Base-by-base conservation (phyloP, 2,888 invertebrate species). In the Cancer borealis region DNA sequence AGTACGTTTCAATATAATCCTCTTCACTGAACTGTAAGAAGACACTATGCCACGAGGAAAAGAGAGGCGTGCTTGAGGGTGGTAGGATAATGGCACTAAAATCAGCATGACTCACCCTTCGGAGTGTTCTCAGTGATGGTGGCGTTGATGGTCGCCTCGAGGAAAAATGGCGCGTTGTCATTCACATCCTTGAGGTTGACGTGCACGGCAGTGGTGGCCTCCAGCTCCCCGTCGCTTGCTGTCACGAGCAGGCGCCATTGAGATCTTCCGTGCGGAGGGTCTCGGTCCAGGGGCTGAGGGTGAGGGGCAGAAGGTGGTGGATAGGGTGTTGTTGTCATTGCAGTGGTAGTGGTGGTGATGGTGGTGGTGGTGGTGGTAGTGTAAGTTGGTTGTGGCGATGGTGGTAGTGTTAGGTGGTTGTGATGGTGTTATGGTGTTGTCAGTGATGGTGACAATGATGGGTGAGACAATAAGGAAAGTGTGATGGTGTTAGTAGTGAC, bases 141-240 rank as follows among this genome's bases (percentile, higher is more conserved):
- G 17, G 95, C 95, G 47, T 95, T 84, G 66, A 95, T 88, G 46
- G 92, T 87, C 14, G 89, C 39, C 17, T 73, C 30, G 0, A 94
- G 94, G 88, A 95, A 95, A 46, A 46, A 93, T 17, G 95, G 95
- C 5, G 93, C 92, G 92, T 95, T 95, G 93, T 95, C 95, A 66
- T 95, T 95, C 73, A 95, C 92, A 88, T 95, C 95, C 79, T 95
- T 95, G 46, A 95, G 95, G 49, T 95, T 95, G 47, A 95, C 93
- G 54, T 95, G 95, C n/a, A 95, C 95, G 30, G 92, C 90, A 8
- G 95, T 95, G 88, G n/a, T 12, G 21, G 95, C 91, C 30, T 92
- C 92, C 87, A 90, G 84, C 87, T 95, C 92, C 4, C 95, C 95
- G 90, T 95, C 95, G 8, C 93, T 49, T 12, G 93, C 95, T 54